A percentile compares a stretch with the other conserved stretches of the same genome.
These are phyloP conservation scores for Triplophysa rosa DNA, from an alignment of 2,113 vertebrate genomes.

Conservation along the genomic window DNA sequence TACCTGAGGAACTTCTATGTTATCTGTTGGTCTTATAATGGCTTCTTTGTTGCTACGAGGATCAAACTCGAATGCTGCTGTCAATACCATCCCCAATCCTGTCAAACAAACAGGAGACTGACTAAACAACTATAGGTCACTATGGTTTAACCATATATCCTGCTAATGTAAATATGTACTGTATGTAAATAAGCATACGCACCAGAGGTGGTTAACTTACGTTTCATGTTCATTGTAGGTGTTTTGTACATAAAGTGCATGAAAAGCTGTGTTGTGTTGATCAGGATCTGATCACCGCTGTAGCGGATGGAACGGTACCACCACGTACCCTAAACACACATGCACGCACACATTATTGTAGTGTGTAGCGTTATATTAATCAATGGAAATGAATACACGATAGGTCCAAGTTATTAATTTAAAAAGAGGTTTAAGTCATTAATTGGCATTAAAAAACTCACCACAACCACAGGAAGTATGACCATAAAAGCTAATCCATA, in stretches of 20 bases:
- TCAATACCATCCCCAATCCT: conserved; percentile 95
- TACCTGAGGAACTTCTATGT: conserved; percentile 96
- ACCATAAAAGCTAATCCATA: conserved; percentile 99
- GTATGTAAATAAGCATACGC: not conserved
- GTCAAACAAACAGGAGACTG: conserved; percentile 51
- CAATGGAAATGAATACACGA: not conserved
- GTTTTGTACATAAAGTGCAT: conserved; percentile 99
- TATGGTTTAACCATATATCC: not conserved
- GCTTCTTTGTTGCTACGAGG: conserved; percentile 98
- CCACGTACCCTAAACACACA: conserved; percentile 88
- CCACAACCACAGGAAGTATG: conserved; percentile 97
- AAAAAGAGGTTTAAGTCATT: not conserved
- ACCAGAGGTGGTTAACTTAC: conserved; percentile 76
- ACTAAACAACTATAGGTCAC: too few species aligned
- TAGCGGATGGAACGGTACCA: conserved; percentile 99
- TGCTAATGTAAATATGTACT: too few species aligned
- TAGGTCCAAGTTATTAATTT: not conserved
- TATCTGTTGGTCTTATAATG: conserved; percentile 93
- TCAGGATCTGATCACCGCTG: conserved; percentile 97
- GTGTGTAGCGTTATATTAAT: not conserved
- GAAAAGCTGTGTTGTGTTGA: conserved; percentile 97
- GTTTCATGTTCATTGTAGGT: conserved; percentile 98
- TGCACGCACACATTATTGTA: not conserved
- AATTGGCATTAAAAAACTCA: conserved; percentile 60
- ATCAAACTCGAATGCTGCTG: conserved; percentile 95